phyloP scores from a whole-genome alignment of 2,797 vertebrate species.

The Pangasius sanitwongsei region DNA sequence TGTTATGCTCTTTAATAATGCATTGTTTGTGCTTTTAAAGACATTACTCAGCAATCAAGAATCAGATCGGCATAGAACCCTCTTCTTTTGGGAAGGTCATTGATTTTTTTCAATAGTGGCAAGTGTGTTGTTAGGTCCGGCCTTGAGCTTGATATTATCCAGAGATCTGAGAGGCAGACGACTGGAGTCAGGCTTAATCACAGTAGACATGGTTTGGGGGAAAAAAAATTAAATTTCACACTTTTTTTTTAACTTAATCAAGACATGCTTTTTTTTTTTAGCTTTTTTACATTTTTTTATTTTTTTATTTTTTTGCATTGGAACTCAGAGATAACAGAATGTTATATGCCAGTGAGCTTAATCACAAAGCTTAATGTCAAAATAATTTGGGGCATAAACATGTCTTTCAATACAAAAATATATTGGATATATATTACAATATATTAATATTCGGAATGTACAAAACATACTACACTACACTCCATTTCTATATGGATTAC shows the following conservation, averaged over 20 bases:
- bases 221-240: neutral
- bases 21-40: slow-evolving; percentile 65
- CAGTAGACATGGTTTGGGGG: neutral
- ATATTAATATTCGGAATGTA: neutral
- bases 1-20: slow-evolving; percentile 66
- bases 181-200: slow-evolving; percentile 15
- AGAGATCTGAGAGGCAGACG: neutral
- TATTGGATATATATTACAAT: neutral
- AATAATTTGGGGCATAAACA: neutral
- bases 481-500: neutral
- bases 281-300: too few species aligned
- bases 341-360: neutral
- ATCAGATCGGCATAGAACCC: slow-evolving; percentile 40
- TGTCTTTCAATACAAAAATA: neutral
- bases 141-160: slow-evolving; percentile 21
- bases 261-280: too few species aligned
- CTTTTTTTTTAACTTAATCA: neutral
- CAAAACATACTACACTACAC: neutral
- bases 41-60: slow-evolving; percentile 58
- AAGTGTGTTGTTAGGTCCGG: slow-evolving; percentile 23
- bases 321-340: neutral
- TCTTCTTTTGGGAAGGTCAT: slow-evolving; percentile 45
- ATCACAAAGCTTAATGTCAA: neutral
- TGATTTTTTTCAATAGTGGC: slow-evolving; percentile 41
- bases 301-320: neutral